These are phyloP conservation scores for Zygogramma bicolorata DNA, from an alignment of 2,888 invertebrate species.

Conservation along the genomic window DNA sequence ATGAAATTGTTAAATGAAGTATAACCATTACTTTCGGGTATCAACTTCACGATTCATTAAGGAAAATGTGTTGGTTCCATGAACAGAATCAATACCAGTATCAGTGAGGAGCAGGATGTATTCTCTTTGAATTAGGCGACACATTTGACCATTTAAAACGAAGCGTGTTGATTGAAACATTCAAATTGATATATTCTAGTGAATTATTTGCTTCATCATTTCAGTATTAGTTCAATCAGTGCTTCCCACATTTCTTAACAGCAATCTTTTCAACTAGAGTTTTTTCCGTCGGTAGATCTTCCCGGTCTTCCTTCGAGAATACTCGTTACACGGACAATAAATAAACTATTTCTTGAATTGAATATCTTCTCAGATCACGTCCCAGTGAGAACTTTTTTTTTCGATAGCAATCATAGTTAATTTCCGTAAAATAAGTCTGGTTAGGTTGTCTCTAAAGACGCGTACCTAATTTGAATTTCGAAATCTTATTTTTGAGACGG, in stretches of 20 bases:
- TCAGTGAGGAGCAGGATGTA: too few relatives aligned
- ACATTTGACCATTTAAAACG: too few relatives aligned
- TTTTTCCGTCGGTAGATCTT: constrained; percentile 15
- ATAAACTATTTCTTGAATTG: constrained; percentile 31
- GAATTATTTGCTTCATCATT: too few relatives aligned
- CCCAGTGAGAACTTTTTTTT: constrained; percentile 45
- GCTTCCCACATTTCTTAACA: too few relatives aligned
- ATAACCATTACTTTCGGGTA: not conserved
- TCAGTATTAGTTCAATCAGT: too few relatives aligned
- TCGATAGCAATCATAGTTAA: constrained; percentile 41
- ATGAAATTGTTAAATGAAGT: not conserved
- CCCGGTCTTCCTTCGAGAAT: constrained; percentile 36
- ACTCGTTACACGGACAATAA: constrained; percentile 37
- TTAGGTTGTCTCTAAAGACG: constrained; percentile 47
- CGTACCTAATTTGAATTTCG: constrained; percentile 48
- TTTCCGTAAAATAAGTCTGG: constrained; percentile 48
- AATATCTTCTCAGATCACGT: constrained; percentile 44
- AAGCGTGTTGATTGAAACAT: too few relatives aligned
- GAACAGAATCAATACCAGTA: too few relatives aligned
- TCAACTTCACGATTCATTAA: not conserved
- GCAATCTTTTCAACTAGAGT: not conserved
- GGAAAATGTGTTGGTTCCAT: not conserved
- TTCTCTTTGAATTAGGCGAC: too few relatives aligned
- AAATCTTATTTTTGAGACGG: constrained; percentile 43
- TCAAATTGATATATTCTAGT: too few relatives aligned